phyloP scores from a whole-genome alignment of 1,140 invertebrate genomes.

The Gonatopus flavifemur region DNA sequence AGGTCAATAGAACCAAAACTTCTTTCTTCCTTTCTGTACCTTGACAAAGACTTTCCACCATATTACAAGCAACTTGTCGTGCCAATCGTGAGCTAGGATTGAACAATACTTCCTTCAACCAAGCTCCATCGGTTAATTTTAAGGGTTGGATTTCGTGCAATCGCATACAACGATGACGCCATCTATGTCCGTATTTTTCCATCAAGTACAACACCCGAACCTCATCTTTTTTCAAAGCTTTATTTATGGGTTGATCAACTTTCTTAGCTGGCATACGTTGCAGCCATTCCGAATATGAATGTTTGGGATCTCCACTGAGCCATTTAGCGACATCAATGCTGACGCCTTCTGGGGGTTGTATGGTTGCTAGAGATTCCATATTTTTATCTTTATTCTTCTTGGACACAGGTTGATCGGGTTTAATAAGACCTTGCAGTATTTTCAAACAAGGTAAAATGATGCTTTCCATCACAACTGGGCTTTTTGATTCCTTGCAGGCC shows the following conservation, averaged over 20 bases:
- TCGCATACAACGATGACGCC: constrained; percentile 57
- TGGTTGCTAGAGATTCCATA: constrained; percentile 58
- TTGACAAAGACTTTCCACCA: constrained; percentile 82
- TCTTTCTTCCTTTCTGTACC: constrained; percentile 71
- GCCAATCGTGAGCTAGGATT: constrained; percentile 87
- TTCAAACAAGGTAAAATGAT: constrained; percentile 81
- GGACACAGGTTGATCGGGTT: constrained; percentile 64
- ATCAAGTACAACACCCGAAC: constrained; percentile 65
- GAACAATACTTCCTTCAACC: constrained; percentile 88
- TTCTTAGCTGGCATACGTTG: constrained; percentile 59
- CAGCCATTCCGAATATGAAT: constrained; percentile 74
- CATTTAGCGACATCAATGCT: constrained; percentile 76
- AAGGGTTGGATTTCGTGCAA: constrained; percentile 52
- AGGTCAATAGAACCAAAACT: constrained; percentile 83
- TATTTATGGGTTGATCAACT: constrained; percentile 32
- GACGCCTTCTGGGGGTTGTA: constrained; percentile 63
- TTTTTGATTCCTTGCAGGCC: constrained; percentile 70
- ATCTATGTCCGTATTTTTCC: constrained; percentile 76
- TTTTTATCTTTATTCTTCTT: constrained; percentile 65
- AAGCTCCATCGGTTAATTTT: constrained; percentile 68
- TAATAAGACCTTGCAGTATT: constrained; percentile 78
- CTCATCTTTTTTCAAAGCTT: constrained; percentile 54
- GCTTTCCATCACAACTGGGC: constrained; percentile 75
- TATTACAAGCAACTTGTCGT: constrained; percentile 84
- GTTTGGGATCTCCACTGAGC: constrained; percentile 72